Evolutionary conservation across 2,797 vertebrate genomes (phyloP).

Genomic region (Eleutherodactylus coqui): DNA sequence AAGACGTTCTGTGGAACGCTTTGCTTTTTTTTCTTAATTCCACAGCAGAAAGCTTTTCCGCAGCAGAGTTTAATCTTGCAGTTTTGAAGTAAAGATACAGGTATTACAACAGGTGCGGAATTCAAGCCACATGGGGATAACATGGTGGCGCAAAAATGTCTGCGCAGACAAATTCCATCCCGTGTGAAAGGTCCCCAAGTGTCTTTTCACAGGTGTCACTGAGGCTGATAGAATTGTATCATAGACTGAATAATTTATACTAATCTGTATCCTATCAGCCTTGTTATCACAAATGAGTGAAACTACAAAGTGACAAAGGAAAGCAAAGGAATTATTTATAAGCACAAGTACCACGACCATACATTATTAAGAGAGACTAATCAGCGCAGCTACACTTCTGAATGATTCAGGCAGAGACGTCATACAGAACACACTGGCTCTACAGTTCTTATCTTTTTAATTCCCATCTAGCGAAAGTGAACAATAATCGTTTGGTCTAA

Average conservation of each 20-base stretch:
- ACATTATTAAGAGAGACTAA: conserved; percentile 53
- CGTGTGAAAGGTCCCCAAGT: not conserved
- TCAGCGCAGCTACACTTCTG: not conserved
- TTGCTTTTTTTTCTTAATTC: too few relatives aligned
- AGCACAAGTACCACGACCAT: not conserved
- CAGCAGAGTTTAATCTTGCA: too few relatives aligned
- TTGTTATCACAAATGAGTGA: conserved; percentile 3
- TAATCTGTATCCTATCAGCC: not conserved
- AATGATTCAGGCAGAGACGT: not conserved
- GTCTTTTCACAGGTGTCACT: not conserved
- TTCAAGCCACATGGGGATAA: too few relatives aligned
- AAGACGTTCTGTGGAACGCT: too few relatives aligned
- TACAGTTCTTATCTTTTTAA: not conserved
- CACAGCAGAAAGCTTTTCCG: too few relatives aligned
- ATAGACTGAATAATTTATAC: not conserved
- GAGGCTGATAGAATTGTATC: not conserved
- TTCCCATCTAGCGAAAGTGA: too few relatives aligned
- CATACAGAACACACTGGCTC: not conserved
- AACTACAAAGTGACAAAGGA: not conserved
- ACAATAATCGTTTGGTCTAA: too few relatives aligned
- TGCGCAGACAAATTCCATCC: too few relatives aligned
- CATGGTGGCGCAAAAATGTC: too few relatives aligned
- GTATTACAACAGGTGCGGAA: too few relatives aligned
- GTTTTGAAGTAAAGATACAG: too few relatives aligned
- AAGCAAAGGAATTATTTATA: conserved; percentile 33